A percentile compares a stretch with the other conserved stretches of the same genome.
Evolutionary conservation across 2,797 vertebrate genomes (phyloP).

Genomic region (Acrossocheilus fasciatus): DNA sequence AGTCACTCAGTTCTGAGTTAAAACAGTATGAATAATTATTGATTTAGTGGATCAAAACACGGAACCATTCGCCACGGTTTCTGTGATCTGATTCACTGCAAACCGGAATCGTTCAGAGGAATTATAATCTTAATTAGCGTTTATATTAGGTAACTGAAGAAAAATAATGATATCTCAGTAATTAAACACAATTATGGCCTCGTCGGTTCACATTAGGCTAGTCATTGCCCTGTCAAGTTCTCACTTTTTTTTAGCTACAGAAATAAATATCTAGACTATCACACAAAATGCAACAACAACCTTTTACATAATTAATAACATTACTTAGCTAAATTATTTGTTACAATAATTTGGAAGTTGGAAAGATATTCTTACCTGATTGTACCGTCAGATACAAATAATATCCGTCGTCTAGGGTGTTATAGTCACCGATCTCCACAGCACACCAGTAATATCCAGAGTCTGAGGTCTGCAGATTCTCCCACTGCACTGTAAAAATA

Average conservation of each 20-base stretch:
- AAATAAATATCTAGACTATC: no score
- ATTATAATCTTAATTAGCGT: neutral
- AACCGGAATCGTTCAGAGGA: neutral
- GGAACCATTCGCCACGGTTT: no score
- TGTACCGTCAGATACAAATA: slow-evolving; percentile 27
- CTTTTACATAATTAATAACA: no score
- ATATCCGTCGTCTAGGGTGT: rapidly evolving
- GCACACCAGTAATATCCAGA: slow-evolving; percentile 47
- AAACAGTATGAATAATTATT: no score
- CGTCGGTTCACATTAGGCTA: neutral
- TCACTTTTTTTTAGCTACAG: no score
- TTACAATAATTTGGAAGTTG: neutral
- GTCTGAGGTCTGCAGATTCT: neutral
- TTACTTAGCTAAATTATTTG: neutral
- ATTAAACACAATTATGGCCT: no score
- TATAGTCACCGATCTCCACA: neutral
- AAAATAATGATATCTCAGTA: neutral
- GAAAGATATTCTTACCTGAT: slow-evolving; percentile 27
- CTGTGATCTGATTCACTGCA: no score
- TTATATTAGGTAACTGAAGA: no score
- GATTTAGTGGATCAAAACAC: no score
- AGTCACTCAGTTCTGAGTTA: no score
- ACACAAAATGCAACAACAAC: no score
- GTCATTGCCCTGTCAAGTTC: no score
- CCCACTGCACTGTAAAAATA: slow-evolving; percentile 49